Base-by-base conservation (phyloP, 2,888 invertebrate genomes). In the Erebia ligea region DNA sequence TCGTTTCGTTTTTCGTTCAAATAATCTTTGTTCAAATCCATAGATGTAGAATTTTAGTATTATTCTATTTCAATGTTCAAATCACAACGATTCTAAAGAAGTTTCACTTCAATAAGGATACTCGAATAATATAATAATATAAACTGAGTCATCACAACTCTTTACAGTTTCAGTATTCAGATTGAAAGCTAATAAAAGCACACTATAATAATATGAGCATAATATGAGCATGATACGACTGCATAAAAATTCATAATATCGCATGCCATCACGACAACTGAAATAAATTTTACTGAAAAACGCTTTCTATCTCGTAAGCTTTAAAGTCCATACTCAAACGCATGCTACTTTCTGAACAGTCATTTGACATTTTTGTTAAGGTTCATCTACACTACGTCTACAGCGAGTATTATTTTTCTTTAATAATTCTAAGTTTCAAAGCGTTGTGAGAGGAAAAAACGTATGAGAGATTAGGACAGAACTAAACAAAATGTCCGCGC, bases 101-200 rank as follows among this genome's bases (percentile, higher is more conserved):
- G n/a, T n/a, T n/a, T n/a, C n/a, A n/a, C n/a, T n/a, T n/a, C n/a
- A n/a, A n/a, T n/a, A n/a, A n/a, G n/a, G n/a, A n/a, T n/a, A n/a
- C n/a, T n/a, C n/a, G n/a, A n/a, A n/a, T n/a, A 34, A 34, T 34
- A 34, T 34, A 34, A 34, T 34, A 34, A 34, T 34, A 34, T 56
- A 5, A 1, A 50, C 50, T 50, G n/a, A 13, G n/a, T 8, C n/a
- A 45, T n/a, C 2, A 19, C 45, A 19, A 19, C 40, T 10, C 5
- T 15, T 19, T 21, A 57, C 40, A 19, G 17, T 54, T n/a, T n/a
- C n/a, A 42, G 19, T 66, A 57, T 42, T 21, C n/a, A 15, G 10
- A 56, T 66, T 57, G 19, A 65, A 54, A 66, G 21, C 66, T 56
- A 56, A 19, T 66, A 66, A 66, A 66, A 66, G 8, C 45, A 45